Evolutionary conservation across 2,797 vertebrate species (phyloP).

Genomic region (Enteromius radiatus): DNA sequence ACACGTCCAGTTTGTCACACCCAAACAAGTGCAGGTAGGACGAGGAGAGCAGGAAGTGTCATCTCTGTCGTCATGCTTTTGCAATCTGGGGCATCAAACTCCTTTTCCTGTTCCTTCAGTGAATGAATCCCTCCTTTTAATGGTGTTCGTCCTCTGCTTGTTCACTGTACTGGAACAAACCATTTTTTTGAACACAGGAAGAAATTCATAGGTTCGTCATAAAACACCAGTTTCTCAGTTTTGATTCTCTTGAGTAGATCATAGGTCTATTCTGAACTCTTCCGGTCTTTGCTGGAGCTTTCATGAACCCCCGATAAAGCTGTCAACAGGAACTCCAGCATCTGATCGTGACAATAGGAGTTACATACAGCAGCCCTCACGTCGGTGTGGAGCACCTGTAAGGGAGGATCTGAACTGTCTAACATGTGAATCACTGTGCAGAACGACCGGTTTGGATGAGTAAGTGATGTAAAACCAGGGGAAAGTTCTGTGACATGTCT

Average conservation of each 20-base stretch:
- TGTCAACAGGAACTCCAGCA: conserved; percentile 81
- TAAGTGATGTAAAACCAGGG: conserved; percentile 29
- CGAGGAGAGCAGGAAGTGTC: conserved; percentile 66
- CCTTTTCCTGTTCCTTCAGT: conserved; percentile 75
- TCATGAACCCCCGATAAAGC: conserved; percentile 59
- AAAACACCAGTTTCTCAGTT: conserved; percentile 9
- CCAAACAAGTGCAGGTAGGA: conserved; percentile 32
- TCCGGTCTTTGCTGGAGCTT: conserved; percentile 53
- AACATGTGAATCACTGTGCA: conserved; percentile 10
- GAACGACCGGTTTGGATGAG: conserved; percentile 30
- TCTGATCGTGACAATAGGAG: conserved; percentile 67
- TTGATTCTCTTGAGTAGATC: not conserved
- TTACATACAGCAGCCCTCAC: not conserved
- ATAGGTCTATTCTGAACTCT: conserved; percentile 37
- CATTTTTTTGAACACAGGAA: not conserved
- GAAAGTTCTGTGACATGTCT: conserved; percentile 64
- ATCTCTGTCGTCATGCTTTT: conserved; percentile 64
- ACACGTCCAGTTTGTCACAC: conserved; percentile 20
- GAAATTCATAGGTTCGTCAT: not conserved
- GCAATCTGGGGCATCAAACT: conserved; percentile 77
- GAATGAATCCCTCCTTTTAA: conserved; percentile 51
- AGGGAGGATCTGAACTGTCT: conserved; percentile 1
- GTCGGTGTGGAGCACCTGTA: conserved; percentile 55
- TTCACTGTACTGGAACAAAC: conserved; percentile 12
- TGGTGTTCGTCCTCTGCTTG: conserved; percentile 63